These are phyloP conservation scores for Chloroceryle amazona DNA, from an alignment of 2,797 vertebrate genomes.

Conservation along the genomic window DNA sequence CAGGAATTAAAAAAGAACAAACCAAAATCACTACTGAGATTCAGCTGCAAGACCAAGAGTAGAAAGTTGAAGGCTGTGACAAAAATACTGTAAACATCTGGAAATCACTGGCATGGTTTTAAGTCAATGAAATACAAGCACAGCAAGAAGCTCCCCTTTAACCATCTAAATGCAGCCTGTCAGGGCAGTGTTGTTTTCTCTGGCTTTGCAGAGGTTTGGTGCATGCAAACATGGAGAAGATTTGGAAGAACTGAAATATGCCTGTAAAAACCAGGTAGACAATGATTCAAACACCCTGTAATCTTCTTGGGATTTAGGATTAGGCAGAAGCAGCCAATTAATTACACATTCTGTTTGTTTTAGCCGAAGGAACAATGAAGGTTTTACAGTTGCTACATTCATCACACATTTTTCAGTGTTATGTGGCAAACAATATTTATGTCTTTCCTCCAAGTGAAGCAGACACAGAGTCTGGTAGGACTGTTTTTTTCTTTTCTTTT, in stretches of 20 bases:
- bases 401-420: slow-evolving; percentile 61
- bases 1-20: background rate
- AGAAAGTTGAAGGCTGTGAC: background rate
- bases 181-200: background rate
- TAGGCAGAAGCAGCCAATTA: slow-evolving; percentile 57
- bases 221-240: background rate
- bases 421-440: slow-evolving; percentile 73
- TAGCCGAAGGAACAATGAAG: slow-evolving; percentile 44
- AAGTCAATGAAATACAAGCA: background rate
- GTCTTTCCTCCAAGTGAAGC: slow-evolving; percentile 64
- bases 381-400: slow-evolving; percentile 51
- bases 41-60: background rate
- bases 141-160: background rate
- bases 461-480: slow-evolving; percentile 70
- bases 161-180: background rate
- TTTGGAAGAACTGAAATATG: slow-evolving; percentile 23
- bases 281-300: background rate
- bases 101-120: background rate
- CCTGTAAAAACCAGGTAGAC: background rate
- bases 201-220: background rate
- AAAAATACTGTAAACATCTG: background rate
- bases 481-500: background rate
- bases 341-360: slow-evolving; percentile 54
- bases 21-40: background rate
- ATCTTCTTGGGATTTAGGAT: slow-evolving; percentile 34